phyloP scores from a whole-genome alignment of 2,888 invertebrate genomes.

The Ypsolopha sequella region DNA sequence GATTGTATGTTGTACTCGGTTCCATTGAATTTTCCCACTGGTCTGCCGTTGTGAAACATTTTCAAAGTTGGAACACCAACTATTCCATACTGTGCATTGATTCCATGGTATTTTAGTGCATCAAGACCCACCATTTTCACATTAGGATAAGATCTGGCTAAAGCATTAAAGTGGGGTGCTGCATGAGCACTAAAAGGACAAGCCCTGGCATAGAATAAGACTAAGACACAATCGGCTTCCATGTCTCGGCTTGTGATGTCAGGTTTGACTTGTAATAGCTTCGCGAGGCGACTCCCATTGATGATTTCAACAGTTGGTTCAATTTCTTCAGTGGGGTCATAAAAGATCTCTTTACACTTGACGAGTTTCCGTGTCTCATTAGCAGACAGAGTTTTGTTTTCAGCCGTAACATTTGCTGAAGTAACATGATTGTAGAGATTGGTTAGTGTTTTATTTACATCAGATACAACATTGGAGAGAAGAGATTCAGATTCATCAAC shows the following conservation, averaged over 20 bases:
- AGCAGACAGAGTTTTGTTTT: constrained; percentile 37
- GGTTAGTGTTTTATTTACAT: constrained; percentile 58
- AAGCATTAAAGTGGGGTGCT: constrained; percentile 91
- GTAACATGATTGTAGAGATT: constrained; percentile 57
- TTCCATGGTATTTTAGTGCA: constrained; percentile 84
- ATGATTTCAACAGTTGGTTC: constrained; percentile 73
- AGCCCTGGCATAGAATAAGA: constrained; percentile 90
- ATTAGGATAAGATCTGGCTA: constrained; percentile 88
- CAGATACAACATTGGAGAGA: constrained; percentile 53
- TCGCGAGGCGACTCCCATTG: constrained; percentile 78
- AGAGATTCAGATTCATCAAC: constrained; percentile 59
- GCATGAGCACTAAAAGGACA: constrained; percentile 93
- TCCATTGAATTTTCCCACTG: constrained; percentile 87
- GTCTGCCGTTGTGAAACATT: constrained; percentile 90
- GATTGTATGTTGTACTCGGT: constrained; percentile 83
- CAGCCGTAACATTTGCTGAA: constrained; percentile 46
- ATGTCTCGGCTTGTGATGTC: constrained; percentile 75
- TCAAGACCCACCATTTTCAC: constrained; percentile 92
- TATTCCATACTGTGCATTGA: constrained; percentile 92
- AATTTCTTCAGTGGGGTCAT: constrained; percentile 38
- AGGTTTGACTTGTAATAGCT: constrained; percentile 73
- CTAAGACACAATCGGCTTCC: constrained; percentile 78
- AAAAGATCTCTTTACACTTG: constrained; percentile 48
- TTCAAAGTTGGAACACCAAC: constrained; percentile 91
- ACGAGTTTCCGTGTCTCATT: constrained; percentile 59